Evolutionary conservation across 1,140 invertebrate genomes (phyloP), one percentile per base, ranked within the genome.

Genomic region (Caenorhabditis tropicalis): DNA sequence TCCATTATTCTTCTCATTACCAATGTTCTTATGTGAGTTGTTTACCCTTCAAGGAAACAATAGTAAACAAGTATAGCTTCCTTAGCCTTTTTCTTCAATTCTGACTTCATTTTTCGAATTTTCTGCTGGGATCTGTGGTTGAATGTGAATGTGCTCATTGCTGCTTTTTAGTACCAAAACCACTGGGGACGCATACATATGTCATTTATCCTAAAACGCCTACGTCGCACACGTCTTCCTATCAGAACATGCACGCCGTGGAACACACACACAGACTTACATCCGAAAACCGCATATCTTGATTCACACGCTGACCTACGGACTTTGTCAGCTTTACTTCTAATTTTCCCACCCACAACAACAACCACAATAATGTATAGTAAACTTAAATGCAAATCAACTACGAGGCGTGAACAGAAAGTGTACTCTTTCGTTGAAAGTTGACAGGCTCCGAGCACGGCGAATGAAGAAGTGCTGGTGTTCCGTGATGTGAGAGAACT

Each of bases 381-480:
- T 43, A 43, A 56, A 56, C 33, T 29, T 65, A 36, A 43, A 74
- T 74, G 65, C 65, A 74, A 74, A 74, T 74, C 65, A 74, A 74
- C 65, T 74, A 74, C 65, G 65, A 74, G 36, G 65, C 65, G 36
- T 24, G 65, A 74, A 74, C 65, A 74, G 21, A 74, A n/a, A 46
- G 36, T 12, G 36, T 74, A 46, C 65, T 43, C 6, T 46, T 12
- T 24, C 29, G 36, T 43, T 15, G n/a, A 12, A 56, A 43, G 36
- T 21, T 74, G 65, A 74, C 65, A 74, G 36, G 65, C 27, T n/a
- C 2, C 7, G 19, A 56, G 36, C 58, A 65, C 27, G 65, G 36
- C n/a, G 36, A 74, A 74, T 74, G 65, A 74, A 74, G 65, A 74
- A 74, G 65, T 74, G 65, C 65, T 74, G 65, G 65, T 74, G 65